Evolutionary conservation across 2,888 invertebrate species (phyloP).

Genomic region (Agriopis marginaria): DNA sequence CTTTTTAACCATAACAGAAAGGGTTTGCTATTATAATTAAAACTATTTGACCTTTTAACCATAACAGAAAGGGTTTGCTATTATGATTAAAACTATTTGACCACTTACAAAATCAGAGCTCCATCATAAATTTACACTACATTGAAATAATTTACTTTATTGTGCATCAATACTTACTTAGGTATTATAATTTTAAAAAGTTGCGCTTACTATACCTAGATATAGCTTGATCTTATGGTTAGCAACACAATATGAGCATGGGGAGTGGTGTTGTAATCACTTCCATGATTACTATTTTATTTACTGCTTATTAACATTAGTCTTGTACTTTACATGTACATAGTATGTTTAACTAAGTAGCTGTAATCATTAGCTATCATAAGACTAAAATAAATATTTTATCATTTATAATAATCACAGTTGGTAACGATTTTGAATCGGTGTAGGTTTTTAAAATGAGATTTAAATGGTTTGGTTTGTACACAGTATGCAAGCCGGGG

Average conservation of each 20-base stretch:
- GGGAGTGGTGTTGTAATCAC: conserved; percentile 83
- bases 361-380: conserved; percentile 56
- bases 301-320: conserved; percentile 60
- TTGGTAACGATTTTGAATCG: conserved; percentile 77
- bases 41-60: background rate
- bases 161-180: background rate
- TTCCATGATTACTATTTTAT: conserved; percentile 62
- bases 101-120: background rate
- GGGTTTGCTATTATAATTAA: too few relatives aligned
- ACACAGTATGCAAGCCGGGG: background rate
- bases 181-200: background rate
- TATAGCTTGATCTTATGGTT: conserved; percentile 20
- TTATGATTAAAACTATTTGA: background rate
- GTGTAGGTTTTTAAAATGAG: conserved; percentile 64
- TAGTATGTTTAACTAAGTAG: conserved; percentile 59
- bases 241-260: conserved; percentile 49
- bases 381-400: conserved; percentile 50
- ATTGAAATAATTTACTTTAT: too few relatives aligned
- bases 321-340: conserved; percentile 40
- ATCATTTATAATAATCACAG: conserved; percentile 70
- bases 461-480: conserved; percentile 49
- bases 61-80: too few relatives aligned
- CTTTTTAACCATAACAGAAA: too few relatives aligned
- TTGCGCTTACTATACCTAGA: conserved; percentile 9
- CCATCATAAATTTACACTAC: too few relatives aligned